phyloP scores from a whole-genome alignment of 2,113 vertebrate genomes.

The Cyprinus carpio region DNA sequence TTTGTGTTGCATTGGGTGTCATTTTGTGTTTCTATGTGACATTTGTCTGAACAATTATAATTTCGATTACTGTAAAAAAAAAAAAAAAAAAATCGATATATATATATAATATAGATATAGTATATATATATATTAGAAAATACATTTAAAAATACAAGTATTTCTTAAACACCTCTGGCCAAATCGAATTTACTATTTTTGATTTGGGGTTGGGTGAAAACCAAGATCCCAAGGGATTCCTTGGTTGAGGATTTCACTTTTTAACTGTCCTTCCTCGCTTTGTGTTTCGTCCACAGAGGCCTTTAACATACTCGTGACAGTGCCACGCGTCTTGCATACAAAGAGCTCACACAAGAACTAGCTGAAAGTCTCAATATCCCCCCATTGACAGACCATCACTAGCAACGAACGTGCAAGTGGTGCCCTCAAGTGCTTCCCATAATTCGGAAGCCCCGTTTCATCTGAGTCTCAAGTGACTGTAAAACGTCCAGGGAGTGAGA shows the following conservation, averaged over 20 bases:
- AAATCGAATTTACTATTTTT: background rate
- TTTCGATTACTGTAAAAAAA: background rate
- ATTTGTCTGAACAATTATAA: background rate
- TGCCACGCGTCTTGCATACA: conserved; percentile 80
- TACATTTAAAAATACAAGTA: background rate
- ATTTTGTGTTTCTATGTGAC: background rate
- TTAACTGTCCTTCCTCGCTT: conserved; percentile 9
- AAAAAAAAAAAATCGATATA: no score
- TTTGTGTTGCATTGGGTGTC: background rate
- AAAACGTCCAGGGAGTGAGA: background rate
- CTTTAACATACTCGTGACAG: conserved; percentile 92
- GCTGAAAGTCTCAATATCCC: conserved; percentile 81
- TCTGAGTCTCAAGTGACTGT: conserved; percentile 72
- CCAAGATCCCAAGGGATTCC: background rate
- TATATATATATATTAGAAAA: no score
- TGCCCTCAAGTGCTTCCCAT: conserved; percentile 92
- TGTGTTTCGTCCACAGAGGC: conserved; percentile 80
- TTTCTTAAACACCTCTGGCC: background rate
- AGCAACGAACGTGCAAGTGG: conserved; percentile 80
- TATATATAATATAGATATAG: no score
- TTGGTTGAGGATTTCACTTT: background rate
- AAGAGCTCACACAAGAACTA: conserved; percentile 80
- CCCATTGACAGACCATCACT: conserved; percentile 85
- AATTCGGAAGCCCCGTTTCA: conserved; percentile 85
- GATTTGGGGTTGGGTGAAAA: background rate